Evolutionary conservation across 1,140 invertebrate genomes (phyloP).

Genomic region (Oryctes rhinoceros): DNA sequence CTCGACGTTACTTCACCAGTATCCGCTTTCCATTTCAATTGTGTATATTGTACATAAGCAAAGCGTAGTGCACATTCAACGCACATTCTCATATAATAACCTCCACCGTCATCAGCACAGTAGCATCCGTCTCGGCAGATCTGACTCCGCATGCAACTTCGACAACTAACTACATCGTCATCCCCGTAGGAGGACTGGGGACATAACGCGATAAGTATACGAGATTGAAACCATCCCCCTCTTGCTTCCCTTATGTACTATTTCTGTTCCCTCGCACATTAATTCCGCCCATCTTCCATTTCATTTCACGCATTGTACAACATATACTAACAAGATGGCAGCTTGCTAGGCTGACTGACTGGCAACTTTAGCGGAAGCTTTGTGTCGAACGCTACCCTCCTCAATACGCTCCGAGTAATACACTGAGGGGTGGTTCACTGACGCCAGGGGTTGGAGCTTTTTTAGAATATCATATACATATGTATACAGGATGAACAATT

Average conservation of each 20-base stretch:
- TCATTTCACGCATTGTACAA: conserved; percentile 40
- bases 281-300: conserved; percentile 42
- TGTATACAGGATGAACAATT: not conserved
- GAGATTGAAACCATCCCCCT: conserved; percentile 33
- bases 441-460: not conserved
- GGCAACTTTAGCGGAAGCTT: conserved; percentile 11
- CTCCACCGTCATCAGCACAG: not conserved
- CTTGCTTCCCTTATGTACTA: not conserved
- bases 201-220: conserved; percentile 37
- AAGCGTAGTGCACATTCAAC: not conserved
- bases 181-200: not conserved
- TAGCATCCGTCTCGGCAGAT: not conserved
- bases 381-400: conserved; percentile 21
- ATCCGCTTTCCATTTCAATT: conserved; percentile 17
- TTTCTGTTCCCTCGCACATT: conserved; percentile 34
- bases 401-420: conserved; percentile 12
- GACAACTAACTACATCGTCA: not conserved
- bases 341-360: conserved; percentile 24
- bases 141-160: not conserved
- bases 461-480: not conserved
- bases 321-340: conserved; percentile 39
- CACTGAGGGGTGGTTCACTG: not conserved
- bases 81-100: not conserved
- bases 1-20: not conserved
- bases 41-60: not conserved